A percentile compares a stretch with the other conserved stretches of the same genome.
These are phyloP conservation scores for Ashinkailepas kermadecensis DNA, from an alignment of 2,888 invertebrate genomes.

Conservation along the genomic window DNA sequence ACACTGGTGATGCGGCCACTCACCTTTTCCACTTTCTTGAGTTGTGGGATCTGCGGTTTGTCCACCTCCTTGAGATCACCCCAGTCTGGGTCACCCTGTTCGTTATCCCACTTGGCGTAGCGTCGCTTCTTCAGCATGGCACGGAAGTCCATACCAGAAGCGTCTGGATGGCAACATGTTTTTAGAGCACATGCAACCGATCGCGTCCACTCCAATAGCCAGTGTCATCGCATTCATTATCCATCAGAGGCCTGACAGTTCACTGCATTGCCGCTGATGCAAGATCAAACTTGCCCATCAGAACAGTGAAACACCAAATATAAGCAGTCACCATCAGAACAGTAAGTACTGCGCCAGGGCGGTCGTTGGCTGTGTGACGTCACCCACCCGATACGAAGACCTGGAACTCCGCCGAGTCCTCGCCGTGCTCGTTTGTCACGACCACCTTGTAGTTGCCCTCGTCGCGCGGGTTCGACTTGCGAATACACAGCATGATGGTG, in stretches of 20 bases:
- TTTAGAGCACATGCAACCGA: too few species aligned
- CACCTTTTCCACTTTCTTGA: conserved; percentile 91
- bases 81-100: conserved; percentile 87
- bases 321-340: too few species aligned
- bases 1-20: not conserved
- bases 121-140: conserved; percentile 81
- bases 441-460: conserved; percentile 92
- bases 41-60: conserved; percentile 66
- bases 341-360: too few species aligned
- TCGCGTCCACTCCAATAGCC: not conserved
- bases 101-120: conserved; percentile 61
- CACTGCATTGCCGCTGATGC: too few species aligned
- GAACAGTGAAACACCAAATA: too few species aligned
- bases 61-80: conserved; percentile 87
- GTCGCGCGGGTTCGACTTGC: conserved; percentile 93
- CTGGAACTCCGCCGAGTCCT: conserved; percentile 91
- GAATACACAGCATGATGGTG: conserved; percentile 85
- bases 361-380: too few species aligned
- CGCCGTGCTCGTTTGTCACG: conserved; percentile 87
- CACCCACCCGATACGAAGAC: conserved; percentile 85
- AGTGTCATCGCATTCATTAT: not conserved
- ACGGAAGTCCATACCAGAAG: conserved; percentile 98
- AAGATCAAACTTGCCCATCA: too few species aligned
- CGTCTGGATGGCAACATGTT: conserved; percentile 53
- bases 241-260: too few species aligned